These are phyloP conservation scores for Scophthalmus maximus DNA, from an alignment of 2,113 vertebrate species.

Conservation along the genomic window DNA sequence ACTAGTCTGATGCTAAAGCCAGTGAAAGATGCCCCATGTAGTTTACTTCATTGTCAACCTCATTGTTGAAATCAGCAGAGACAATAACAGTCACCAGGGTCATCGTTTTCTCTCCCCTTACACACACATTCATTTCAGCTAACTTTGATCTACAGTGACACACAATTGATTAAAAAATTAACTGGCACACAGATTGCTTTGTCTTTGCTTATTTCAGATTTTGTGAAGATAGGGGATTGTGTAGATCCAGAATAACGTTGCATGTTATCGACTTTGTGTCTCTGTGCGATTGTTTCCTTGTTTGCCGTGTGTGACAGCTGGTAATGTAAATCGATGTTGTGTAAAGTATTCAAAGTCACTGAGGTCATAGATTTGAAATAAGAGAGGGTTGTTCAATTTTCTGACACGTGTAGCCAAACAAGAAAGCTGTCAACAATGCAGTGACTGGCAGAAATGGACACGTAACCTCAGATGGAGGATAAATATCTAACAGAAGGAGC, in stretches of 20 bases:
- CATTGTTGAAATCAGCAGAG: conserved; percentile 33
- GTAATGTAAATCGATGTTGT: conserved; percentile 25
- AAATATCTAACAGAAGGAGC: conserved; percentile 42
- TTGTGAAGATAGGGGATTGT: conserved; percentile 7
- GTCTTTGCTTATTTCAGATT: conserved; percentile 16
- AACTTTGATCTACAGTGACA: conserved; percentile 15
- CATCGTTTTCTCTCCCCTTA: conserved; percentile 7
- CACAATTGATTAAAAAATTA: conserved; percentile 20
- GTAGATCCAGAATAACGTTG: conserved; percentile 2
- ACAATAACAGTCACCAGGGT: conserved; percentile 14
- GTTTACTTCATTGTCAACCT: conserved; percentile 38
- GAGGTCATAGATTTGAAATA: conserved; percentile 11
- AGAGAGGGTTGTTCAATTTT: not conserved
- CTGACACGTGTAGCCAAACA: not conserved
- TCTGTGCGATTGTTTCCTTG: not conserved
- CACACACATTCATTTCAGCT: conserved; percentile 5
- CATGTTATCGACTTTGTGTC: conserved; percentile 26
- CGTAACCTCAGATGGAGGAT: conserved; percentile 27
- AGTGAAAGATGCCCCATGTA: conserved; percentile 40
- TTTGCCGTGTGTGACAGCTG: conserved; percentile 1
- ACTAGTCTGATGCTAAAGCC: conserved; percentile 16
- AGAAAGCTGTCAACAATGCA: conserved; percentile 11
- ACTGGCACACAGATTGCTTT: not conserved
- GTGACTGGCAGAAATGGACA: conserved; percentile 32
- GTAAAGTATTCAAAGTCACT: conserved; percentile 39